Evolutionary conservation across 2,797 vertebrate genomes (phyloP).

Genomic region (Leptodactylus fallax): DNA sequence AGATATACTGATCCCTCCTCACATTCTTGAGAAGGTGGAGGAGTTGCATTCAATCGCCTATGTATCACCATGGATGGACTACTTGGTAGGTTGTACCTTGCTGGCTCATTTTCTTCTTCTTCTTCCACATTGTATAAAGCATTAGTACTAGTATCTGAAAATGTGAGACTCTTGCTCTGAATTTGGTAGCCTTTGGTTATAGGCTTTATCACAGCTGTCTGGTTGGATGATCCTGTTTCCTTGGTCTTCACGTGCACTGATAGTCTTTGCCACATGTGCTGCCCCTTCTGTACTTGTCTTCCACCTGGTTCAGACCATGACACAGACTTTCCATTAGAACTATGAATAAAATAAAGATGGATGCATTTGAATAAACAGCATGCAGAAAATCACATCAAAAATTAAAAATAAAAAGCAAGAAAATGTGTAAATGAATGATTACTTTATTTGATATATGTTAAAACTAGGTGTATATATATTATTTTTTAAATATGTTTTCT

Average conservation of each 20-base stretch:
- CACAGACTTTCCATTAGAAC: slow-evolving; percentile 99
- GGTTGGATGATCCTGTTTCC: slow-evolving; percentile 96
- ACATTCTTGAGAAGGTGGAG: slow-evolving; percentile 65
- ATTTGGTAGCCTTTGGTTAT: slow-evolving; percentile 93
- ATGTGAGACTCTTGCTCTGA: slow-evolving; percentile 84
- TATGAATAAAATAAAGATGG: slow-evolving; percentile 97
- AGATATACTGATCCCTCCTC: slow-evolving; percentile 81
- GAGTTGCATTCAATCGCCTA: slow-evolving; percentile 71
- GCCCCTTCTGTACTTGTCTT: slow-evolving; percentile 93
- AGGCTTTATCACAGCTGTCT: slow-evolving; percentile 99
- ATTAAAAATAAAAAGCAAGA: slow-evolving; percentile 56
- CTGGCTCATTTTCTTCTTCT: slow-evolving; percentile 80
- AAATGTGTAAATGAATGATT: slow-evolving; percentile 41
- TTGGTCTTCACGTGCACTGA: slow-evolving; percentile 99
- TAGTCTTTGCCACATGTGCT: slow-evolving; percentile 98
- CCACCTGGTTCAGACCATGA: slow-evolving; percentile 99
- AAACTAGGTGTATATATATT: background rate
- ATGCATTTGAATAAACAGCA: slow-evolving; percentile 76
- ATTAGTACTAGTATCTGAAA: slow-evolving; percentile 88
- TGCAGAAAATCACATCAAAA: slow-evolving; percentile 59
- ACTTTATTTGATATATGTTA: background rate
- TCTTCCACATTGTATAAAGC: slow-evolving; percentile 87
- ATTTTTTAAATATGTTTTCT: background rate
- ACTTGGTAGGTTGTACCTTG: slow-evolving; percentile 76
- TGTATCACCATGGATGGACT: slow-evolving; percentile 83